Evolutionary conservation across 2,888 invertebrate genomes (phyloP), one percentile per base, ranked within the genome.

Genomic region (Lithophane leautieri): DNA sequence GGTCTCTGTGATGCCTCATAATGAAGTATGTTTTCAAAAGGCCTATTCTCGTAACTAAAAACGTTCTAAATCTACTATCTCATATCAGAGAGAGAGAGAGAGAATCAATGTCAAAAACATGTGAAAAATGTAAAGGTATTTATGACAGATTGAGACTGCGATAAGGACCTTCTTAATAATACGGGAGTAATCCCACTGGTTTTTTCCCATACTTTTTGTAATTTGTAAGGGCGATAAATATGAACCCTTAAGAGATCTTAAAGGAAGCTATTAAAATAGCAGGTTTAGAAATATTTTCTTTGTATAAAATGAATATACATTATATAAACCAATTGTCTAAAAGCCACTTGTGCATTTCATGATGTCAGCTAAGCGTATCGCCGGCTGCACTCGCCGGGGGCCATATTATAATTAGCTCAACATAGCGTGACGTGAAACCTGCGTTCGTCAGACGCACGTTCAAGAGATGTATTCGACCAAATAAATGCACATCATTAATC

Each of bases 1-100:
- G 0, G 97, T 98, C 19, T 96, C 97, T 22, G 97, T 98, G 70
- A 92, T 96, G 90, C 92, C 95, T 28, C 96, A 96, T 81, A 91
- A 89, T 76, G 96, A 96, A 92, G 96, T 96, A 54, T 54, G 66
- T 54, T n/a, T 52, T 50, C 2, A 25, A 6, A 56, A n/a, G 14
- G 2, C 56, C 25, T 28, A 14, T 56, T 56, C 16, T 16, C 16
- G 8, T 56, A 25, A 56, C 14, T 25, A 50, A 19, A 56, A 54
- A 54, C 54, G 12, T 54, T 25, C 12, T 25, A 56, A 56, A 14
- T 25, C 14, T 56, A 56, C 25, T 25, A 56, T 56, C 25, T 56
- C 25, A 6, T 56, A 14, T 14, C 25, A 25, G 25, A 25, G 7
- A 56, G 25, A 25, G 25, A 25, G 7, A 56, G 25, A 56, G n/a